Conservation (phyloP, 1,140 invertebrate genomes). For the Oscheius sp. region DNA sequence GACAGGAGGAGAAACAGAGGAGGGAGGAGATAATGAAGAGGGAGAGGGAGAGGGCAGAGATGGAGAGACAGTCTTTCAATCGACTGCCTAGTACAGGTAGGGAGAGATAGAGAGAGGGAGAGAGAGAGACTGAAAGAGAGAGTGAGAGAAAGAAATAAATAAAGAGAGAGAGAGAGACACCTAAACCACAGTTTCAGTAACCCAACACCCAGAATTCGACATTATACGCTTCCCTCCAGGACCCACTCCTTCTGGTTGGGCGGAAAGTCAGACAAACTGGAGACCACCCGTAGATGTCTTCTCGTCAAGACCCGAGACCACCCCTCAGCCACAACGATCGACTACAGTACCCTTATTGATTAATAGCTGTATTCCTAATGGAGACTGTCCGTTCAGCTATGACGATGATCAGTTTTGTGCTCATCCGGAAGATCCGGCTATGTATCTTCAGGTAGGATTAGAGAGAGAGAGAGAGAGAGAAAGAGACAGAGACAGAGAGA, state of each 20-base stretch:
- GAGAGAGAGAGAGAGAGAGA: not conserved
- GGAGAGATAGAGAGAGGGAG: not conserved
- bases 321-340: not conserved
- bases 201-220: conserved; percentile 15
- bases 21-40: not conserved
- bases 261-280: not conserved
- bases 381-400: conserved; percentile 20
- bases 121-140: not conserved
- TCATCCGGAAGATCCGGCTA: conserved; percentile 7
- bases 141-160: conserved; percentile 3
- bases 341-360: not conserved
- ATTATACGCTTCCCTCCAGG: conserved; percentile 26
- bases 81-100: not conserved
- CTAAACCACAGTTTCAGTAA: not conserved
- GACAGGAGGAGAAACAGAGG: conserved; percentile 62
- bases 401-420: conserved; percentile 20
- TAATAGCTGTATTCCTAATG: conserved; percentile 16
- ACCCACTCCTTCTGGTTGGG: not conserved
- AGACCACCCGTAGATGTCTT: not conserved
- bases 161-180: conserved; percentile 5
- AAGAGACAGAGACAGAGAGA: not conserved
- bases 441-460: conserved; percentile 3
- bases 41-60: not conserved
- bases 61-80: not conserved
- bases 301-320: not conserved